Evolutionary conservation across 2,113 vertebrate species (phyloP).

Genomic region (Campylorhamphus procurvoides): DNA sequence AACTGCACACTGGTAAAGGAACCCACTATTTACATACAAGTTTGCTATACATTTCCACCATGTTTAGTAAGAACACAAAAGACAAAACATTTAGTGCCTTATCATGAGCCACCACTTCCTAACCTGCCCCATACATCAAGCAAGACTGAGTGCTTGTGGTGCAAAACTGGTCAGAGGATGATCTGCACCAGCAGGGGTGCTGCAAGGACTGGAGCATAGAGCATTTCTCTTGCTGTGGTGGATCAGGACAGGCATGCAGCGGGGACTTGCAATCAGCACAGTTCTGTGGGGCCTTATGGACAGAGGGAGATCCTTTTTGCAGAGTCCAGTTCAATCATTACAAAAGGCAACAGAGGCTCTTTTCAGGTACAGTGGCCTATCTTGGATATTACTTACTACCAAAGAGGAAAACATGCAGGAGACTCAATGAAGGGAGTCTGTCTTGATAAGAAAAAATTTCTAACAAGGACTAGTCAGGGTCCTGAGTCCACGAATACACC

Average conservation of each 20-base stretch:
- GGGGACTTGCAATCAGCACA: not conserved
- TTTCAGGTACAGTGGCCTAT: not conserved
- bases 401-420: not conserved
- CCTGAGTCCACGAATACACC: accelerated
- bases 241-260: not conserved
- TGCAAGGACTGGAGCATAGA: not conserved
- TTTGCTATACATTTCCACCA: not conserved
- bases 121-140: not conserved
- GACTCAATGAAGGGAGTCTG: not conserved
- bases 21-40: not conserved
- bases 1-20: not conserved
- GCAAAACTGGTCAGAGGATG: not conserved
- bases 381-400: not conserved
- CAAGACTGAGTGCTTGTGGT: not conserved
- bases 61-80: not conserved
- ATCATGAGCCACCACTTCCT: not conserved
- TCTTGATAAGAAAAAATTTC: not conserved
- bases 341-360: not conserved
- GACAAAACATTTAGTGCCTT: not conserved
- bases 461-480: not conserved
- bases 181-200: not conserved
- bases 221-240: not conserved
- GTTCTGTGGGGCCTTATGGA: not conserved
- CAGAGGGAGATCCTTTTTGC: not conserved
- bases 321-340: not conserved